These are phyloP conservation scores for Gallinago media DNA, from an alignment of 2,113 vertebrate genomes.

Conservation along the genomic window DNA sequence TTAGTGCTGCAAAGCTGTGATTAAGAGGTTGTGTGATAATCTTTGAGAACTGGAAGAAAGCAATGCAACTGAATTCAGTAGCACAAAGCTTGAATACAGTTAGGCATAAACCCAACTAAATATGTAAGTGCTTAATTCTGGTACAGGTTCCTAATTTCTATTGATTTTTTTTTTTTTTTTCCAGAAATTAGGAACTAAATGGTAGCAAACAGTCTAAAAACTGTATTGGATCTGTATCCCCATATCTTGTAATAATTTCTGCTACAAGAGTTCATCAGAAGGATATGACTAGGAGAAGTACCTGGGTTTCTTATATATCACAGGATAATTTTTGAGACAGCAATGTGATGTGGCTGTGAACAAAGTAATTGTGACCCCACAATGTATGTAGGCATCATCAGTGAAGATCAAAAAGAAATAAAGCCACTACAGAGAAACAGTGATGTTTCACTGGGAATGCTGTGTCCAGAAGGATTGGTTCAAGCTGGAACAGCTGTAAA, in stretches of 20 bases:
- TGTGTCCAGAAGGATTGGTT: background rate
- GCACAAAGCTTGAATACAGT: background rate
- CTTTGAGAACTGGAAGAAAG: background rate
- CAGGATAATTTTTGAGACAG: background rate
- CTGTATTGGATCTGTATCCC: background rate
- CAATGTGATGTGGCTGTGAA: background rate
- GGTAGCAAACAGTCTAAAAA: background rate
- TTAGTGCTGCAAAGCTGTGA: background rate
- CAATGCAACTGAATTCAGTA: background rate
- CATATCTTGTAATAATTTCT: background rate
- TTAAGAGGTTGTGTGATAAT: background rate
- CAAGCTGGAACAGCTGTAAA: background rate
- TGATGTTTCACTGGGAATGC: background rate
- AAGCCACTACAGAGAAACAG: background rate
- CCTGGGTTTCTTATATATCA: background rate
- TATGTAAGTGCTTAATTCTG: background rate
- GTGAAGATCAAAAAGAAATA: background rate
- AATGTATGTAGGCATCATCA: background rate
- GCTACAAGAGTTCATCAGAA: background rate
- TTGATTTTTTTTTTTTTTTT: background rate
- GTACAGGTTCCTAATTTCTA: background rate
- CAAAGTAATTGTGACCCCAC: background rate
- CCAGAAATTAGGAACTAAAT: background rate
- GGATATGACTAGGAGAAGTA: background rate
- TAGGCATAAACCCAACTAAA: background rate